Evolutionary conservation across 2,113 vertebrate species (phyloP), one percentile per base, ranked within the genome.

Genomic region (Argyrosomus japonicus): DNA sequence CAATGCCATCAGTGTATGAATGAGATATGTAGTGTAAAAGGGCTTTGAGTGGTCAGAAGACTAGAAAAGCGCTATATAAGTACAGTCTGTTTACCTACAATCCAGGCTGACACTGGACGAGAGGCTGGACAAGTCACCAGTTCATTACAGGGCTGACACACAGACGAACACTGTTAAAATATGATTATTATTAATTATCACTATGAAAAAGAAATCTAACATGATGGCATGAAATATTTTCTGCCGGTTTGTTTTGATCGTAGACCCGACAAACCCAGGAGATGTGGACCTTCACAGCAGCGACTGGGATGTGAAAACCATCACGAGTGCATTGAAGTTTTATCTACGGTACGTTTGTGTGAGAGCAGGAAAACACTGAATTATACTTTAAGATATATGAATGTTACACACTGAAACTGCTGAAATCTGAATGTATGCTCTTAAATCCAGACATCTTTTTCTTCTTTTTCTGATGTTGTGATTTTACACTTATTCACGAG

Each of bases 261-360:
- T 48, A 99, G 98, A 98, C 90, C 93, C 96, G 0, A 96, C 95
- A 77, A 97, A 96, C 65, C 96, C 97, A 0, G 97, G 96, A 76
- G 97, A 99, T 0, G 95, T 97, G 79, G 98, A 99, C 91, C 95
- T 99, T 65, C 93, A 97, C 65, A 95, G 89, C 70, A 95, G 81
- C 3, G 98, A 99, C 1, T 96, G 96, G 96, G 98, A 99, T 87
- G 94, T 97, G 83, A 99, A 99, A 94, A 99, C 98, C 12, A 96
- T 99, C 84, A 98, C 98, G 67, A 99, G 98, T 90, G 97, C 98
- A 0, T 92, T 99, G 89, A 99, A 99, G 95, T 99, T 98, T 93
- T 99, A 99, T 90, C 95, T 99, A 80, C 97, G 98, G 98, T 99
- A 91, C 57, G 85, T 36, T 21, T 83, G 32, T 47, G 3, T 79